phyloP scores from a whole-genome alignment of 2,888 invertebrate genomes.

The Drosophila sordidula region DNA sequence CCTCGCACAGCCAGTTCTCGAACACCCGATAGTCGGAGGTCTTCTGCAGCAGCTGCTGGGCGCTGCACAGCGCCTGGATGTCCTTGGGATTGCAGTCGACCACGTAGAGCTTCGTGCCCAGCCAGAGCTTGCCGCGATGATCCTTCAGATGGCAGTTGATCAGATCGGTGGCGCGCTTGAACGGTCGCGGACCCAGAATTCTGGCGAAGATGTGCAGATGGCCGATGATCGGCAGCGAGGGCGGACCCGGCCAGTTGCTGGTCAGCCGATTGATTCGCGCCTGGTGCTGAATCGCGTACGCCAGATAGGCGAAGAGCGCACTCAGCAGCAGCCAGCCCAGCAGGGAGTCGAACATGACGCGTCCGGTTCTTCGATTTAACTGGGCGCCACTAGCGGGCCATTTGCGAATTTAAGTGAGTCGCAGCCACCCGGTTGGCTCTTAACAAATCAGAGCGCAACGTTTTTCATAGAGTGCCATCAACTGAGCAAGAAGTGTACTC shows the following conservation, averaged over 20 bases:
- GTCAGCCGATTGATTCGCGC: constrained; percentile 56
- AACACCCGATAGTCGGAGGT: constrained; percentile 60
- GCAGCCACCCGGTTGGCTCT: not conserved
- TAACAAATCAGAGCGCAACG: constrained; percentile 7
- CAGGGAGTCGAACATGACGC: constrained; percentile 51
- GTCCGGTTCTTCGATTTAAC: constrained; percentile 35
- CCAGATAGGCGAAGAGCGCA: constrained; percentile 29
- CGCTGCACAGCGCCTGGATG: constrained; percentile 60
- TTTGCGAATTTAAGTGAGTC: constrained; percentile 52
- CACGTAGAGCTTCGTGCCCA: constrained; percentile 63
- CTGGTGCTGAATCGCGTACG: constrained; percentile 37
- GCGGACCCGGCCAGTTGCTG: constrained; percentile 62
- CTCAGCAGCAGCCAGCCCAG: constrained; percentile 30
- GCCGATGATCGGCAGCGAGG: constrained; percentile 55
- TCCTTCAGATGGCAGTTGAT: constrained; percentile 50
- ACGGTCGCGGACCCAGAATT: constrained; percentile 42
- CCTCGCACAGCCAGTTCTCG: constrained; percentile 56
- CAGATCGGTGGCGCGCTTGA: constrained; percentile 38
- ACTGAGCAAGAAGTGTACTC: constrained; percentile 24
- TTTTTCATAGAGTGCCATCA: constrained; percentile 4
- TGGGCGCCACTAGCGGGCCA: constrained; percentile 29
- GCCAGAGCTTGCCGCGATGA: constrained; percentile 65
- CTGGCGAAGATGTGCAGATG: constrained; percentile 61
- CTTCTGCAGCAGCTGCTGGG: constrained; percentile 64
- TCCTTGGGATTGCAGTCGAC: constrained; percentile 69